Base-by-base conservation (phyloP, 2,113 vertebrate species). In the Erinaceus europaeus region DNA sequence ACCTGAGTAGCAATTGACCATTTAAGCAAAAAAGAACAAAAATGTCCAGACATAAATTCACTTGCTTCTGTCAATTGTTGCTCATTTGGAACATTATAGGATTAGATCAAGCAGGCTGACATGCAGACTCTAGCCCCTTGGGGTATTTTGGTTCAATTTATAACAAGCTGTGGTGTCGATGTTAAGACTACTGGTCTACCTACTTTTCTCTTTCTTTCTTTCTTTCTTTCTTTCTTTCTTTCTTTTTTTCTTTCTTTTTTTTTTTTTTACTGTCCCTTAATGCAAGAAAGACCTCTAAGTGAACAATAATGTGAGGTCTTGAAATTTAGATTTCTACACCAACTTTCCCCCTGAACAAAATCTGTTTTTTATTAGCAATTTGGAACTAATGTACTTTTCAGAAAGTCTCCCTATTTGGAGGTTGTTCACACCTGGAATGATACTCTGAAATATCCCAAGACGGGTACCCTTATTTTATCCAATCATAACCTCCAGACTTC, bases 301-400 rank as follows among this genome's bases (percentile, higher is more conserved):
- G 64, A 81, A 72, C 53, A 84, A 55, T 89, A 82, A 93, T 34
- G 42, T 44, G 27, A 7, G 0, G 76, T 42, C 59, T 73, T 90
- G 89, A 64, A 89, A 92, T 94, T 89, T 86, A 73, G 90, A 82
- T 93, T 85, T 87, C 81, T 46, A 53, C 9, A 87, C 65, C 40
- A 78, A 23, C 44, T 69, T n/a, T 82, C 27, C 50, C 46, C 38
- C 38, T 38, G 55, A 84, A 77, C 69, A 72, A 86, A 89, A 86
- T 83, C 89, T 94, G 94, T 0, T 75, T 93, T 93, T 82, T 75
- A 92, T 94, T 94, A 94, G 84, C 73, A 67, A 89, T 88, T 92
- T 82, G 55, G 67, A 89, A 61, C 61, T 93, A 91, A 95, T 93
- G 85, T 80, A 79, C 75, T 92, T 95, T 91, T 84, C 94, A 95